Evolutionary conservation across 2,113 vertebrate genomes (phyloP), one percentile per base, ranked within the genome.

Genomic region (Hemichromis elongatus): DNA sequence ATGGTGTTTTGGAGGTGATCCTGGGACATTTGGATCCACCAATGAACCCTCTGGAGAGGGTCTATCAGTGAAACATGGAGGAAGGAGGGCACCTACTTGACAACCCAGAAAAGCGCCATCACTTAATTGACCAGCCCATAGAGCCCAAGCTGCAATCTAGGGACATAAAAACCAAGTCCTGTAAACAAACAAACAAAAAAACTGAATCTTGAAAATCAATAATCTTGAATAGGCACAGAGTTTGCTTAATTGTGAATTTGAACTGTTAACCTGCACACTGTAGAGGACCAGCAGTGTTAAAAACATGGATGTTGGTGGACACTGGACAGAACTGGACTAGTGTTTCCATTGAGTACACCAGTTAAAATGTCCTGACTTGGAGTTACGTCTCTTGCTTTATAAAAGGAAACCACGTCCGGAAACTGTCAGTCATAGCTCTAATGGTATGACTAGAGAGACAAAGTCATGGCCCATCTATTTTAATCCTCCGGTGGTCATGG

Each of bases 401-500:
- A 91, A 90, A 81, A 82, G 80, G 77, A 90, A 92, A 82, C 73
- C 52, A 47, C 57, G 40, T 73, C 86, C 87, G 89, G 90, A 92
- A 92, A 84, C 88, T 93, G 89, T 87, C 94, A 91, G 75, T 91
- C 88, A 88, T 47, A 54, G 37, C 84, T 80, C 56, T 92, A 89
- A 92, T 90, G 83, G 80, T 89, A 83, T 82, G 90, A 85, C 75
- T 78, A 42, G 75, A 84, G 68, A 89, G 85, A 91, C 77, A 90
- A 92, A 92, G 92, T 93, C 93, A 92, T 16, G 86, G 88, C 90
- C 89, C 84, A 86, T 92, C 87, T 92, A 93, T 94, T 94, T 94
- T 92, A 90, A 94, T 91, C 90, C 86, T 70, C 45, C 5, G 13
- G 53, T 83, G 84, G 86, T 91, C 90, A 90, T 3, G 52, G 83